Evolutionary conservation across 2,113 vertebrate species (phyloP), one percentile per base, ranked within the genome.

Genomic region (Clarias batrachus): DNA sequence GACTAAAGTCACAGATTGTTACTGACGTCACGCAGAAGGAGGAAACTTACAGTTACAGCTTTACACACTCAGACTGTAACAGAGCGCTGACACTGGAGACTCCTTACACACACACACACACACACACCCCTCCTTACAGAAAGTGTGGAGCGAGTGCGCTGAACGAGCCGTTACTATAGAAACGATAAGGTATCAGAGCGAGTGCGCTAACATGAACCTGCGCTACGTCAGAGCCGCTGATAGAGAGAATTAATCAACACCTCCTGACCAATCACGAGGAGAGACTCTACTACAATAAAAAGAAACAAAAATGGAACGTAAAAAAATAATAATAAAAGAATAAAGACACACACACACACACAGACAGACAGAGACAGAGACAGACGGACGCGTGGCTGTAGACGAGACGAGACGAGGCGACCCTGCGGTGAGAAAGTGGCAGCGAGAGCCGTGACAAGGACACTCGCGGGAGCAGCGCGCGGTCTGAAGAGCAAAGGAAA

Each of bases 401-500:
- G 86, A 84, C 52, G 81, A 56, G 86, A 84, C 52, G 81, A 56
- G 66, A 76, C 66, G 86, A 87, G 82, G 90, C 87, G 88, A 81
- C 90, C 90, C 89, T 87, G 87, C 88, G 90, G 87, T 66, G 90
- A 87, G 88, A 25, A 90, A 81, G 85, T 87, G 81, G 59, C 77
- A 86, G 82, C 33, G 52, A 86, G 90, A 81, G 59, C 86, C 80
- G 66, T 89, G 90, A 88, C 86, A 88, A 90, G 71, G 90, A 87
- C 86, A 88, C 90, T 86, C 85, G 19, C 13, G 87, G 83, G 85
- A 90, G 86, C 89, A 87, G 88, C 85, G 87, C 65, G 87, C 66
- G 81, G 78, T 88, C 87, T 90, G 86, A 91, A 90, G 83, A 86
- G 79, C 87, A 91, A 87, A 89, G 82, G 87, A 90, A 91, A 91